Evolutionary conservation across 2,113 vertebrate species (phyloP), one percentile per base, ranked within the genome.

Genomic region (Catharus minimus): DNA sequence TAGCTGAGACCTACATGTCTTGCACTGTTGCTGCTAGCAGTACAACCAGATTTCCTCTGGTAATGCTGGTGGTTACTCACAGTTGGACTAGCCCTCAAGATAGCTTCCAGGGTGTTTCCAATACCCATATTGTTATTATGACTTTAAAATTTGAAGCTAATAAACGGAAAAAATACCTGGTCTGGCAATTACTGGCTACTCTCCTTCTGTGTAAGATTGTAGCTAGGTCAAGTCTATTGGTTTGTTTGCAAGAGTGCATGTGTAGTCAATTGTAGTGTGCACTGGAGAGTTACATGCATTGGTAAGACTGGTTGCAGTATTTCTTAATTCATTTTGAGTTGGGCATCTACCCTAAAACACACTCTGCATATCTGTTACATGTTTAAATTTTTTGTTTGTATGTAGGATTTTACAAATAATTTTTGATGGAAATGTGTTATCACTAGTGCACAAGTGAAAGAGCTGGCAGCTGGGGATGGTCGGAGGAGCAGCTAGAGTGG

Each of bases 331-430:
- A 24, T 78, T 84, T 53, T 4, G 1, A 71, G 9, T 50, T 60
- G 47, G 38, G 9, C 17, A 21, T 10, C 41, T 69, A 43, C 5
- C 12, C 26, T 74, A 9, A 69, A 82, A 52, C 16, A 75, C 3
- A 3, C 19, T 28, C 5, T 72, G 49, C 10, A 1, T 64, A 14
- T 52, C 17, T 85, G 9, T 49, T 43, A 36, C 0, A 0, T 44
- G 16, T 41, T 50, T 62, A 38, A 46, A 1, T 27, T 33, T 86
- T 69, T 73, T 66, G 6, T 47, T 19, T 11, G 9, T 36, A 11
- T 41, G 14, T 19, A 36, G 26, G 13, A 24, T 75, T 82, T 89
- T 80, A 6, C n/a, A 30, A 44, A 36, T 68, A 2, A 39, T 67
- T 89, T 61, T 61, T 38, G 60, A 50, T 3, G 15, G 38, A 82